These are phyloP conservation scores for Alviniconcha marisindica DNA, from an alignment of 1,140 invertebrate species.

Conservation along the genomic window DNA sequence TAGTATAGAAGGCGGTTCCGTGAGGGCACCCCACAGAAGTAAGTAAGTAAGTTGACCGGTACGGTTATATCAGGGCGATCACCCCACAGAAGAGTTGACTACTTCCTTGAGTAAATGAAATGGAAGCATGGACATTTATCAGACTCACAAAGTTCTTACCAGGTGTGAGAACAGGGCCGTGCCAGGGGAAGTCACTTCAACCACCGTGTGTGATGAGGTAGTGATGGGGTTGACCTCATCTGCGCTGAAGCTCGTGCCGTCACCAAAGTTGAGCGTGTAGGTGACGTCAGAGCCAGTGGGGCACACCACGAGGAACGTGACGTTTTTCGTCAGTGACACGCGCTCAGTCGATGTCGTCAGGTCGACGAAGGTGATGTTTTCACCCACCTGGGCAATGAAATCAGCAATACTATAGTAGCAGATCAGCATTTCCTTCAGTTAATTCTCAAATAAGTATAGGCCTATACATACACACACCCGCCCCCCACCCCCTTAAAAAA, in stretches of 20 bases:
- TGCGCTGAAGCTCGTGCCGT: conserved; percentile 55
- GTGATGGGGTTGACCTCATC: conserved; percentile 19
- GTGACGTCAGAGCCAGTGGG: conserved; percentile 67
- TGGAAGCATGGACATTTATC: too few species aligned
- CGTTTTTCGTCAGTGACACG: conserved; percentile 46
- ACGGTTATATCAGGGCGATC: too few species aligned
- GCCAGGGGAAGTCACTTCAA: conserved; percentile 18
- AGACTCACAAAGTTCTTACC: conserved; percentile 6
- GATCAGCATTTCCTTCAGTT: too few species aligned
- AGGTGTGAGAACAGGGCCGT: conserved; percentile 58
- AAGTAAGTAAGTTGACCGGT: too few species aligned
- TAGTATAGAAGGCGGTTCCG: too few species aligned
- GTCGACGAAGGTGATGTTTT: conserved; percentile 71
- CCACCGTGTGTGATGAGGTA: conserved; percentile 27
- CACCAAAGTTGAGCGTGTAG: conserved; percentile 66
- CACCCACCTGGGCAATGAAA: conserved; percentile 64
- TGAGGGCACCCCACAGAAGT: too few species aligned
- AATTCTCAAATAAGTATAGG: too few species aligned
- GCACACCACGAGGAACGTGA: conserved; percentile 55
- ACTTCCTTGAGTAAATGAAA: too few species aligned
- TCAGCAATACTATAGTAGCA: neutral
- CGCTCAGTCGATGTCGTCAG: conserved; percentile 57
- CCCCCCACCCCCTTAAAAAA: too few species aligned
- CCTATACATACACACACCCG: too few species aligned
- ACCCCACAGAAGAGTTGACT: too few species aligned